Conservation (phyloP, 2,113 vertebrate species). For the Hippocampus zosterae region DNA sequence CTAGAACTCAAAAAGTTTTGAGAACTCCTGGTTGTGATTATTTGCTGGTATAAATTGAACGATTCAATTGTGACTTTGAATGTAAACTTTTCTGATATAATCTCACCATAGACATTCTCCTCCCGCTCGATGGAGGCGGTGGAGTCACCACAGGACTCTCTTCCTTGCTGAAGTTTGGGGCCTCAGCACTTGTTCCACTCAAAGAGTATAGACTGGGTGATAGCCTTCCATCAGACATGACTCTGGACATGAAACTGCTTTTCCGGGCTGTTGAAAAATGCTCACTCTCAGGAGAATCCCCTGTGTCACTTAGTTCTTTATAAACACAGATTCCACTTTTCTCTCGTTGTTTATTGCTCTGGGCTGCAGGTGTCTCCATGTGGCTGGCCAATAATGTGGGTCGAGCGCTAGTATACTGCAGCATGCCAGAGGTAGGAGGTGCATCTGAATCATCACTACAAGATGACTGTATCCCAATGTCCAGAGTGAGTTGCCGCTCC, state of each 20-base stretch:
- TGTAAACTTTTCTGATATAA: background rate
- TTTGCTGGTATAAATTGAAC: background rate
- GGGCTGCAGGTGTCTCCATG: slow-evolving; percentile 62
- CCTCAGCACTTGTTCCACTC: slow-evolving; percentile 65
- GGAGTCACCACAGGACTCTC: slow-evolving; percentile 72
- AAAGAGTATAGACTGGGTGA: slow-evolving; percentile 69
- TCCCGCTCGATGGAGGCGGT: slow-evolving; percentile 68
- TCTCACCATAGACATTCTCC: slow-evolving; percentile 87
- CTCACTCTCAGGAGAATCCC: slow-evolving; percentile 73
- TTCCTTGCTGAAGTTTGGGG: slow-evolving; percentile 51
- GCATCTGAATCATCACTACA: slow-evolving; percentile 65
- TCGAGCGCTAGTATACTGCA: slow-evolving; percentile 40
- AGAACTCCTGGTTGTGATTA: background rate
- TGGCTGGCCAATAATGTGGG: slow-evolving; percentile 56
- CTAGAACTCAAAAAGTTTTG: background rate
- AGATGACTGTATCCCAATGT: slow-evolving; percentile 57
- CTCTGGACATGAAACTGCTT: slow-evolving; percentile 80
- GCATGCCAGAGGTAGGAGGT: slow-evolving; percentile 43
- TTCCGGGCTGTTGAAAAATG: slow-evolving; percentile 71
- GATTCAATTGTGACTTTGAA: background rate
- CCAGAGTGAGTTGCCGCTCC: slow-evolving; percentile 43
- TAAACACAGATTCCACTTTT: slow-evolving; percentile 69
- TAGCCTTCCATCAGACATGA: slow-evolving; percentile 73
- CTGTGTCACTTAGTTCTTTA: slow-evolving; percentile 74
- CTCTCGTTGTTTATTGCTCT: slow-evolving; percentile 61